phyloP scores from a whole-genome alignment of 2,797 vertebrate genomes.

The Falco novaeseelandiae region DNA sequence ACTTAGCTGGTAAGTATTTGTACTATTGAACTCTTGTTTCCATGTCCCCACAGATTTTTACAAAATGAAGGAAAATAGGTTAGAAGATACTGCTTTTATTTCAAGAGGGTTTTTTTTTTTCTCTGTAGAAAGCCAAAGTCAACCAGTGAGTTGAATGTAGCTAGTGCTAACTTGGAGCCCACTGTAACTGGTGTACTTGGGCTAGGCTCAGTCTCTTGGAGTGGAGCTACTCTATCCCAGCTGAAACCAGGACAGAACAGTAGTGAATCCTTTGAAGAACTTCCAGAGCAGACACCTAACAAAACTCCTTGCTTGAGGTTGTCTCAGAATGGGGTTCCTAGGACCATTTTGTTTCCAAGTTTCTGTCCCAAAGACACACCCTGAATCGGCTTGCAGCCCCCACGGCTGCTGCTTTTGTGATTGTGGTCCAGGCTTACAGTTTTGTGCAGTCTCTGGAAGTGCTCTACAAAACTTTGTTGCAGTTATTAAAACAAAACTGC shows the following conservation, averaged over 20 bases:
- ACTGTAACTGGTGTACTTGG: neutral
- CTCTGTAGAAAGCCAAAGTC: neutral
- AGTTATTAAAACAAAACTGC: neutral
- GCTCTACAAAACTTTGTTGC: neutral
- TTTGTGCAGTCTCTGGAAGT: neutral
- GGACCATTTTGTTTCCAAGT: neutral
- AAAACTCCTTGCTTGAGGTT: neutral
- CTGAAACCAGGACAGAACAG: no score
- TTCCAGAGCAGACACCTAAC: neutral
- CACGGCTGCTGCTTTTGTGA: neutral
- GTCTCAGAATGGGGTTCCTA: neutral
- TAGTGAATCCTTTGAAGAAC: neutral
- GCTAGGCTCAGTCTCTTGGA: neutral
- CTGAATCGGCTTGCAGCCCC: neutral
- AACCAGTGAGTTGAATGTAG: neutral
- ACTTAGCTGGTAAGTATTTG: constrained; percentile 86
- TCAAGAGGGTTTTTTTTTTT: neutral
- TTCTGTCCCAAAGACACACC: neutral
- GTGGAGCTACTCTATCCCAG: neutral
- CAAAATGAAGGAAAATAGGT: neutral
- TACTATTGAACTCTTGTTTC: neutral
- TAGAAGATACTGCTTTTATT: neutral
- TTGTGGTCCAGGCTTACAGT: neutral
- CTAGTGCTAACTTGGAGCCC: neutral
- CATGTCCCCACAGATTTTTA: rapidly evolving